These are phyloP conservation scores for Hemitrygon akajei DNA, from an alignment of 2,797 vertebrate genomes.

Conservation along the genomic window DNA sequence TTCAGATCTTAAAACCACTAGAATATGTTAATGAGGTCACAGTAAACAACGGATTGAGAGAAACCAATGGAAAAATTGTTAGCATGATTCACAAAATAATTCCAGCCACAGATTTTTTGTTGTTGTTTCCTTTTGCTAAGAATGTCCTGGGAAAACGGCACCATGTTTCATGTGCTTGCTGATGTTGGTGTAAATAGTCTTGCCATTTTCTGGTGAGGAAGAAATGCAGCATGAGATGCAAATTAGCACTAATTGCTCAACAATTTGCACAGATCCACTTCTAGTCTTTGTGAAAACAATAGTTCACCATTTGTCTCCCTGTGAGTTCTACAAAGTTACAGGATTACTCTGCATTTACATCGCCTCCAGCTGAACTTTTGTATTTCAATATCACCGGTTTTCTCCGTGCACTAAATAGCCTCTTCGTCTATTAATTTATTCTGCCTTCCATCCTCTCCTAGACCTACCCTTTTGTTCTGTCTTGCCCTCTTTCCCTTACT, in stretches of 20 bases:
- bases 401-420: too few relatives aligned
- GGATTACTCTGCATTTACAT: too few relatives aligned
- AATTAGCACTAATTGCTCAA: background rate
- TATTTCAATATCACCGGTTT: too few relatives aligned
- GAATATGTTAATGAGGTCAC: background rate
- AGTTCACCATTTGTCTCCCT: background rate
- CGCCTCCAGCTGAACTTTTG: too few relatives aligned
- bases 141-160: background rate
- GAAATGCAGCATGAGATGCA: background rate
- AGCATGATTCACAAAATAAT: background rate
- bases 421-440: too few relatives aligned
- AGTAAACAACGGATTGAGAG: background rate
- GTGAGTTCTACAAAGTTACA: background rate
- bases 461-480: too few relatives aligned
- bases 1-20: background rate
- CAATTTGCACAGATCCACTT: background rate
- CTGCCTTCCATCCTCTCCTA: too few relatives aligned
- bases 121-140: background rate
- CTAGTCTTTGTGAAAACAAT: background rate
- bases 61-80: background rate
- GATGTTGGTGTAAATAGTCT: background rate
- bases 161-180: background rate
- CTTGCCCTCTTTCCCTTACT: too few relatives aligned
- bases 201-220: background rate
- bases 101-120: background rate